Conservation (phyloP, 2,113 vertebrate genomes). For the Hyaena hyaena region DNA sequence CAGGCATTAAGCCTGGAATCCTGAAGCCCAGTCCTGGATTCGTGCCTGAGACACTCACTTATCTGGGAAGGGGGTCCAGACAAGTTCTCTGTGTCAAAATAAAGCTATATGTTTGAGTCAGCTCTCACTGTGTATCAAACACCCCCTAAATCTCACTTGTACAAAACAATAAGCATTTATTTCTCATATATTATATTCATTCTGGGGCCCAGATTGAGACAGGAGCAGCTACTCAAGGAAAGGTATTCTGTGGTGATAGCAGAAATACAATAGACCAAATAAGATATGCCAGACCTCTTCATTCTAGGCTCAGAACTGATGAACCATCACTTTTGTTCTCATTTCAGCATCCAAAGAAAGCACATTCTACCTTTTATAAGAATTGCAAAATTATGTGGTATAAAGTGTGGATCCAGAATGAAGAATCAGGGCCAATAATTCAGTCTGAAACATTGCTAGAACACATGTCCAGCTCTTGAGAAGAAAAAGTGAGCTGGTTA, state of each 20-base stretch:
- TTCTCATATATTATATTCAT: background rate
- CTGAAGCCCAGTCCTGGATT: background rate
- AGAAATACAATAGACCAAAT: background rate
- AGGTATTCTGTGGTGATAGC: background rate
- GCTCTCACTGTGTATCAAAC: constrained; percentile 23
- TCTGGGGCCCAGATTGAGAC: background rate
- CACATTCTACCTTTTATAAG: background rate
- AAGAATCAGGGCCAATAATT: background rate
- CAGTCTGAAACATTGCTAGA: background rate
- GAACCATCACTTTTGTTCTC: background rate
- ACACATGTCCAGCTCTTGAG: background rate
- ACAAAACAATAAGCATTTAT: background rate
- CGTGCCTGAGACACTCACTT: background rate
- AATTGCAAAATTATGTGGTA: background rate
- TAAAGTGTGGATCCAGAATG: background rate
- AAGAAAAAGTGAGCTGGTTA: background rate
- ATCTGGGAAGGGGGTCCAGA: background rate
- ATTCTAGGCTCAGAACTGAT: background rate
- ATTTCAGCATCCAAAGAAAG: background rate
- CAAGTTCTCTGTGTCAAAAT: background rate
- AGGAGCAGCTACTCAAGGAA: background rate
- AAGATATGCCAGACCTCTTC: background rate
- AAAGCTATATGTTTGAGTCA: background rate
- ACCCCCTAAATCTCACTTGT: background rate
- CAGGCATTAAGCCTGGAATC: background rate